phyloP scores from a whole-genome alignment of 1,140 invertebrate genomes.

The Meloidogyne exigua region DNA sequence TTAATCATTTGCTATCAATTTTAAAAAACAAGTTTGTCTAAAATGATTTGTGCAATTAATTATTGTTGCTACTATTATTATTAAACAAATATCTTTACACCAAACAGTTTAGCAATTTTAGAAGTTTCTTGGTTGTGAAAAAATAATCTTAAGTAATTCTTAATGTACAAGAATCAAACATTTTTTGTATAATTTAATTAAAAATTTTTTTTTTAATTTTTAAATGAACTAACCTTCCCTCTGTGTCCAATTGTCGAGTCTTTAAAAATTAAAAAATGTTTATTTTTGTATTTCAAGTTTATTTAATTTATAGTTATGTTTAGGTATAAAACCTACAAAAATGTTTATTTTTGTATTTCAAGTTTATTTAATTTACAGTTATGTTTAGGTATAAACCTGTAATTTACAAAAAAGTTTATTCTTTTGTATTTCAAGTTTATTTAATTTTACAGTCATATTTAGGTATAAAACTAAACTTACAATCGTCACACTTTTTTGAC shows the following conservation, averaged over 20 bases:
- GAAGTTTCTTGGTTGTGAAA: not conserved
- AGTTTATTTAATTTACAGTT: not conserved
- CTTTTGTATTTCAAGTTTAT: not conserved
- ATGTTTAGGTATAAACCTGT: too few relatives aligned
- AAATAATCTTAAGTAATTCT: not conserved
- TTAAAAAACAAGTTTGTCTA: not conserved
- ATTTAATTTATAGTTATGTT: too few relatives aligned
- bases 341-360: not conserved
- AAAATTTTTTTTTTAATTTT: too few relatives aligned
- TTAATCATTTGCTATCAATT: conserved; percentile 1
- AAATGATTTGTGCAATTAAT: conserved; percentile 1
- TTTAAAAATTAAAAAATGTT: not conserved
- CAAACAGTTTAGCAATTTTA: not conserved
- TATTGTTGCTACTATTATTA: not conserved
- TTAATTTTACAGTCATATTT: too few relatives aligned
- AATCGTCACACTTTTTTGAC: not conserved
- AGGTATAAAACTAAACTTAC: not conserved
- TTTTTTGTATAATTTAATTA: not conserved
- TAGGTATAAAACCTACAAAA: too few relatives aligned
- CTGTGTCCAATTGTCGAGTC: not conserved
- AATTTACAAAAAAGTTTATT: too few relatives aligned
- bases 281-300: too few relatives aligned
- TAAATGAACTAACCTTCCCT: not conserved
- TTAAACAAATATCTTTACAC: not conserved
- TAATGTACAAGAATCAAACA: too few relatives aligned